Conservation (phyloP, 35 echinoderm and acorn worm genomes). For the Chiridota heheva region DNA sequence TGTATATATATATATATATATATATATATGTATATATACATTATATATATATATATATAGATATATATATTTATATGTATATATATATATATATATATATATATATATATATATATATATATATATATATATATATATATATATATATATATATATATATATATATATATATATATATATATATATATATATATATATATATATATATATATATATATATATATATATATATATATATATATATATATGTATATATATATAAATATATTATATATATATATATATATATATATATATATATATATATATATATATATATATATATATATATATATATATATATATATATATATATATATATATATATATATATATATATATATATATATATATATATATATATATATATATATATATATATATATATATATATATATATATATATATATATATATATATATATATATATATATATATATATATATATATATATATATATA, state of each 20-base stretch:
- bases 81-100: not conserved
- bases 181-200: not conserved
- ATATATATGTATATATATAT: not conserved
- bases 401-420: not conserved
- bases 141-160: not conserved
- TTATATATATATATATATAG: too few relatives aligned
- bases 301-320: not conserved
- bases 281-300: not conserved
- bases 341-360: not conserved
- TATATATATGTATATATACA: too few relatives aligned
- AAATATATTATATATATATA: not conserved
- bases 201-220: not conserved
- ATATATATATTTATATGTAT: too few relatives aligned
- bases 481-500: not conserved
- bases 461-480: not conserved
- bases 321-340: not conserved
- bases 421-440: not conserved
- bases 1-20: not conserved
- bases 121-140: not conserved
- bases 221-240: not conserved
- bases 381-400: not conserved
- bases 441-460: not conserved
- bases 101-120: not conserved
- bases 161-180: not conserved
- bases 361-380: not conserved